phyloP scores from a whole-genome alignment of 2,113 vertebrate genomes.

The Neodon shergylaensis region DNA sequence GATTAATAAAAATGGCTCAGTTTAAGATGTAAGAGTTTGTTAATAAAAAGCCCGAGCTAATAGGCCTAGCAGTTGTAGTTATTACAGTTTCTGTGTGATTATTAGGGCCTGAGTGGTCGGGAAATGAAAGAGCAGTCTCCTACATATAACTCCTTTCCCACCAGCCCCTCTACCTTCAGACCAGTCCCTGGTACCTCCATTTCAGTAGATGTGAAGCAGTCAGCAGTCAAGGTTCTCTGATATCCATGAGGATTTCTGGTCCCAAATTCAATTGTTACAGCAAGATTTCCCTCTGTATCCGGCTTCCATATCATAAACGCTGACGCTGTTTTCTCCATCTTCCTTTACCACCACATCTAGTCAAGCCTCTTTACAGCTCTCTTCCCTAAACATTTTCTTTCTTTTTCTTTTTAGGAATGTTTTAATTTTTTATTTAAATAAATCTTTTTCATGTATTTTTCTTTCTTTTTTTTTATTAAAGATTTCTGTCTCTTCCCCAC shows the following conservation, averaged over 20 bases:
- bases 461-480: too few species aligned
- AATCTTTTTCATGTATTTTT: too few species aligned
- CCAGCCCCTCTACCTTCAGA: background rate
- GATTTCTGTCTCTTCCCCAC: too few species aligned
- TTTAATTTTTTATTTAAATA: too few species aligned
- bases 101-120: too few species aligned
- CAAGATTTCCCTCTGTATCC: background rate
- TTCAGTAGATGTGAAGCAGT: background rate
- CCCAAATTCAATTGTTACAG: background rate
- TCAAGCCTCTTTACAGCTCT: background rate
- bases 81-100: too few species aligned
- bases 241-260: background rate
- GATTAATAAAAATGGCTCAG: too few species aligned
- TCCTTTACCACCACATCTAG: background rate
- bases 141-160: background rate
- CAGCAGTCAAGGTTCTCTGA: background rate
- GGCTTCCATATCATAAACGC: background rate
- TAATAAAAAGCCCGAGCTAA: too few species aligned
- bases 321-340: background rate
- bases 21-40: too few species aligned
- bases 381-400: background rate
- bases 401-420: too few species aligned
- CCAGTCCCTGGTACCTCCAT: background rate
- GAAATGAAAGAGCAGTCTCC: too few species aligned
- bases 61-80: too few species aligned